These are phyloP conservation scores for Perca flavescens DNA, from an alignment of 2,113 vertebrate genomes.

Conservation along the genomic window DNA sequence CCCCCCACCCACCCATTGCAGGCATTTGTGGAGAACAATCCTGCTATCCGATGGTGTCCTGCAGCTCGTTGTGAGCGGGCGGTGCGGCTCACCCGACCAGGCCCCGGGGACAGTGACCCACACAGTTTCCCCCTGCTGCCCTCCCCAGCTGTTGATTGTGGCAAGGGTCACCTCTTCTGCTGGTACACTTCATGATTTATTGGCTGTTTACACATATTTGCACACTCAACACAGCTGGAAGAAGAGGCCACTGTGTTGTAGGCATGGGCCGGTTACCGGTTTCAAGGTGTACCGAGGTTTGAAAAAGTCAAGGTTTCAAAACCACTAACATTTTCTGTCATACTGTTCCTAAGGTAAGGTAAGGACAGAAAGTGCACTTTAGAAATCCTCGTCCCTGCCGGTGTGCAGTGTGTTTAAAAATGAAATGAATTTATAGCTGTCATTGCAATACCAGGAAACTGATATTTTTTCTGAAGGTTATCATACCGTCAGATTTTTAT, in stretches of 20 bases:
- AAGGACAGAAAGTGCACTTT: too few relatives aligned
- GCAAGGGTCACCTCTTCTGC: constrained; percentile 91
- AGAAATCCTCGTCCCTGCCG: too few relatives aligned
- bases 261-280: too few relatives aligned
- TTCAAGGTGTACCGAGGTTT: too few relatives aligned
- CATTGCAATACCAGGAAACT: too few relatives aligned
- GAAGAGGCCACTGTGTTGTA: constrained; percentile 2
- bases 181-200: constrained; percentile 62
- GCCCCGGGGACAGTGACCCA: constrained; percentile 89
- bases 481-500: too few relatives aligned
- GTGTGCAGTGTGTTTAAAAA: too few relatives aligned
- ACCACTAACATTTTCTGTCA: too few relatives aligned
- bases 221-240: not conserved
- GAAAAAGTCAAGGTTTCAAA: too few relatives aligned
- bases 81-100: constrained; percentile 92
- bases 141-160: constrained; percentile 98
- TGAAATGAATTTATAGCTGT: too few relatives aligned
- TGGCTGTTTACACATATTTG: not conserved
- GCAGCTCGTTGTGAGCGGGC: constrained; percentile 95
- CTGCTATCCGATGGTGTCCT: constrained; percentile 98
- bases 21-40: constrained; percentile 82
- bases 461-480: too few relatives aligned
- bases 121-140: constrained; percentile 94
- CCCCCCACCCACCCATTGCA: constrained; percentile 27
- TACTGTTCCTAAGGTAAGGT: too few relatives aligned